Percentiles rank a stretch among this genome's conserved stretches.
phyloP scores from a whole-genome alignment of 2,888 invertebrate genomes.

The Cheilosia urbana region DNA sequence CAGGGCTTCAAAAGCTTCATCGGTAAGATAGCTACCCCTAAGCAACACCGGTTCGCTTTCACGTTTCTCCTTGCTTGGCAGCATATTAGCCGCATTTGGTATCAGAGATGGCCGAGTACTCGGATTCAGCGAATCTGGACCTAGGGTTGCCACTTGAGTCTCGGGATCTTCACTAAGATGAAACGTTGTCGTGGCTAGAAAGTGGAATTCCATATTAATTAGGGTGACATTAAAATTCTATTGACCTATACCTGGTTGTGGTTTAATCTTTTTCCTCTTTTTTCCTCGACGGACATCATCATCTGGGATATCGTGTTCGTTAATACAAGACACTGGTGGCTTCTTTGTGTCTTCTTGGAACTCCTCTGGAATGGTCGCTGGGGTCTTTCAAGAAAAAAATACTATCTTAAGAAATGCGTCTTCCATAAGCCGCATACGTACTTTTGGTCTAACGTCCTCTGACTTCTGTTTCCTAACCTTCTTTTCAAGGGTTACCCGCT shows the following conservation, averaged over 20 bases:
- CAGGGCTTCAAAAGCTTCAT: constrained; percentile 82
- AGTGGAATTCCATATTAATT: not conserved
- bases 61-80: constrained; percentile 79
- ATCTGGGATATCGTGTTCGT: constrained; percentile 81
- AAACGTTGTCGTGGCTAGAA: constrained; percentile 79
- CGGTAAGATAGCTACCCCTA: constrained; percentile 83
- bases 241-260: constrained; percentile 78
- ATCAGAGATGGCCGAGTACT: constrained; percentile 88
- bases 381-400: constrained; percentile 18
- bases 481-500: constrained; percentile 79
- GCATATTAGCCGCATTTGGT: constrained; percentile 81
- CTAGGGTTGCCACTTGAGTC: constrained; percentile 88
- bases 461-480: constrained; percentile 80
- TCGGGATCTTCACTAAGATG: constrained; percentile 87
- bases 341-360: constrained; percentile 77
- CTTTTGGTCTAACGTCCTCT: constrained; percentile 79
- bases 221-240: not conserved
- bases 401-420: not conserved
- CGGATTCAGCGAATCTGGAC: constrained; percentile 88
- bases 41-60: constrained; percentile 81
- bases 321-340: constrained; percentile 80
- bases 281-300: constrained; percentile 85
- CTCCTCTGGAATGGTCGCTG: constrained; percentile 54
- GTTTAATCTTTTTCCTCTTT: constrained; percentile 84
- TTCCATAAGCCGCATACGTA: not conserved